These are phyloP conservation scores for Acipenser ruthenus DNA, from an alignment of 2,797 vertebrate genomes.

Conservation along the genomic window DNA sequence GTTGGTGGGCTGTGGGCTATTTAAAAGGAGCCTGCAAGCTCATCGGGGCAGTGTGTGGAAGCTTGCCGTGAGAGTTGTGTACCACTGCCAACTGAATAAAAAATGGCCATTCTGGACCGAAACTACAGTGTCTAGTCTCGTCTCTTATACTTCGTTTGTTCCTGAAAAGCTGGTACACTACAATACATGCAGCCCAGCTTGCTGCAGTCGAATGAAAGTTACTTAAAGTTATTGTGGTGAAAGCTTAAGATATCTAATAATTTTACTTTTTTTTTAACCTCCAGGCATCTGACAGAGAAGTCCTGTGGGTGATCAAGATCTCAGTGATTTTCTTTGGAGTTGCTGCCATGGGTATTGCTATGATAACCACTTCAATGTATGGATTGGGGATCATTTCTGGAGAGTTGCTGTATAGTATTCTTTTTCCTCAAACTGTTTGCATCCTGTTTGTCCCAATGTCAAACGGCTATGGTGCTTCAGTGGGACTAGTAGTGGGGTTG, in stretches of 20 bases:
- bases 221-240: no score
- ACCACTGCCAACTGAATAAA: no score
- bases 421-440: slow-evolving; percentile 72
- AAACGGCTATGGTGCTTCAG: slow-evolving; percentile 57
- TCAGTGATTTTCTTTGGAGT: slow-evolving; percentile 59
- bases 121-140: no score
- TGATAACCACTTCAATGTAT: slow-evolving; percentile 53
- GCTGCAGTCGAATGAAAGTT: no score
- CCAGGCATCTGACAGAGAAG: slow-evolving; percentile 65
- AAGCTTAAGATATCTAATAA: not conserved
- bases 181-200: no score
- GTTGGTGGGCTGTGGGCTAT: no score
- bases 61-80: no score
- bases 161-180: no score
- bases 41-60: no score
- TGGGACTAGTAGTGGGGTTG: slow-evolving; percentile 48
- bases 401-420: slow-evolving; percentile 67
- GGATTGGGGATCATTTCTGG: slow-evolving; percentile 68
- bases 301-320: slow-evolving; percentile 62
- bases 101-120: no score
- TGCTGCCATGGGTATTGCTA: slow-evolving; percentile 51
- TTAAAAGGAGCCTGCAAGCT: no score
- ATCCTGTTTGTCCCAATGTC: slow-evolving; percentile 59
- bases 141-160: no score
- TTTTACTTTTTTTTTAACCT: slow-evolving; percentile 15